phyloP scores from a whole-genome alignment of 2,888 invertebrate genomes.

The Acronicta aceris region DNA sequence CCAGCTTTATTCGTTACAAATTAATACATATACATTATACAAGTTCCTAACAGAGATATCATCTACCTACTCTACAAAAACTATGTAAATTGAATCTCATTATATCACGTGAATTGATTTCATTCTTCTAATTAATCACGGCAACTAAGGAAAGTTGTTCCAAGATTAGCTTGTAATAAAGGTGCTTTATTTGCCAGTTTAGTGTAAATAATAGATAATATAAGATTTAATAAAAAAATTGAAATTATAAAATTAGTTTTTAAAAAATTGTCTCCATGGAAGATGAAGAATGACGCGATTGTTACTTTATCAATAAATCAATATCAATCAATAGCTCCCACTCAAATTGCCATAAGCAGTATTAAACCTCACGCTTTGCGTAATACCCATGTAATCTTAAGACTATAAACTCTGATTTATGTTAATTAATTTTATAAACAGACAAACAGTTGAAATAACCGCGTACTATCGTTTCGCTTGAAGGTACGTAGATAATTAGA shows the following conservation, averaged over 20 bases:
- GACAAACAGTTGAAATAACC: constrained; percentile 55
- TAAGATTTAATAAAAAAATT: too few species aligned
- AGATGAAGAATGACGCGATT: too few species aligned
- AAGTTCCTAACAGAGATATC: neutral
- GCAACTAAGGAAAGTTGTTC: neutral
- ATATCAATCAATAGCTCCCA: constrained; percentile 4
- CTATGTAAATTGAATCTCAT: neutral
- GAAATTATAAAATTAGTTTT: too few species aligned
- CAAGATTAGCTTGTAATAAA: neutral
- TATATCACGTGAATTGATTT: neutral
- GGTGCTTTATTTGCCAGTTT: neutral
- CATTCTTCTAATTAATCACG: neutral
- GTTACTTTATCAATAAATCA: constrained; percentile 26
- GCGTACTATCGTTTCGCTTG: constrained; percentile 54
- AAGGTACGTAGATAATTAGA: constrained; percentile 58
- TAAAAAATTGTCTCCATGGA: too few species aligned
- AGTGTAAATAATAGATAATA: neutral
- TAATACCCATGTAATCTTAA: constrained; percentile 33
- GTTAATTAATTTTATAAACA: constrained; percentile 60
- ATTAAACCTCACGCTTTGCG: constrained; percentile 22
- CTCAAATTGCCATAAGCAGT: constrained; percentile 12
- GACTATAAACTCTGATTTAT: constrained; percentile 57
- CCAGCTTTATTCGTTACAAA: constrained; percentile 13
- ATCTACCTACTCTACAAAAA: neutral
- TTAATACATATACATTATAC: neutral